A percentile compares a stretch with the other conserved stretches of the same genome.
phyloP scores from a whole-genome alignment of 2,797 vertebrate genomes.

The Triplophysa yarkandensis region DNA sequence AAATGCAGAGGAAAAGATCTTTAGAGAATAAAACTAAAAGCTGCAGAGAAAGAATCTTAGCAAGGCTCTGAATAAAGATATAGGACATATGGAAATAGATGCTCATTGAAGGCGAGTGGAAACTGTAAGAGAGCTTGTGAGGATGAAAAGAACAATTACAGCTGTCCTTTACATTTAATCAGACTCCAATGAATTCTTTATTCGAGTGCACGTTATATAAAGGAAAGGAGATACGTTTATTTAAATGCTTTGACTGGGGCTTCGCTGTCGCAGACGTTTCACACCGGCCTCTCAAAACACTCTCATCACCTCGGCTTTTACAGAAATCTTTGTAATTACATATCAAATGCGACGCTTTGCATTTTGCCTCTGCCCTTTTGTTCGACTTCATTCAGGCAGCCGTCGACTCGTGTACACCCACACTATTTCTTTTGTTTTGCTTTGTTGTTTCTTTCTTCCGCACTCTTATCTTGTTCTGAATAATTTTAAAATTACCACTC shows the following conservation, averaged over 20 bases:
- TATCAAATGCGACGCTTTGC: constrained; percentile 18
- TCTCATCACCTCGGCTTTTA: constrained; percentile 22
- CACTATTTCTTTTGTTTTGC: constrained; percentile 24
- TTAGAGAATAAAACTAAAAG: not conserved
- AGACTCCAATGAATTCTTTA: not conserved
- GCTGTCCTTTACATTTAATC: constrained; percentile 12
- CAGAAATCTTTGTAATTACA: constrained; percentile 47
- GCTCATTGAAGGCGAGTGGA: not conserved
- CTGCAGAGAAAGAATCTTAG: not conserved
- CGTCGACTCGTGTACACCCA: constrained; percentile 32
- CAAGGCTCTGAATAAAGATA: constrained; percentile 1
- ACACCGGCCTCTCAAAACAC: constrained; percentile 24
- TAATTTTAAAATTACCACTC: constrained; percentile 27
- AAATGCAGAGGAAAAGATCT: constrained; percentile 5
- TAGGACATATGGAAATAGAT: not conserved
- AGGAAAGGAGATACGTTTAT: constrained; percentile 37
- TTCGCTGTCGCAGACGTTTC: constrained; percentile 29
- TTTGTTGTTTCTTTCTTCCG: not conserved
- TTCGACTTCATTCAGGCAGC: constrained; percentile 37
- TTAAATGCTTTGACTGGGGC: constrained; percentile 29
- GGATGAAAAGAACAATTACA: constrained; percentile 41
- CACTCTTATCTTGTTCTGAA: constrained; percentile 3
- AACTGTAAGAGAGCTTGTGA: not conserved
- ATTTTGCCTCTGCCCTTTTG: constrained; percentile 43
- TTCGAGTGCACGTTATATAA: constrained; percentile 14